phyloP scores from a whole-genome alignment of 1,140 invertebrate genomes.

The Cyclina sinensis region DNA sequence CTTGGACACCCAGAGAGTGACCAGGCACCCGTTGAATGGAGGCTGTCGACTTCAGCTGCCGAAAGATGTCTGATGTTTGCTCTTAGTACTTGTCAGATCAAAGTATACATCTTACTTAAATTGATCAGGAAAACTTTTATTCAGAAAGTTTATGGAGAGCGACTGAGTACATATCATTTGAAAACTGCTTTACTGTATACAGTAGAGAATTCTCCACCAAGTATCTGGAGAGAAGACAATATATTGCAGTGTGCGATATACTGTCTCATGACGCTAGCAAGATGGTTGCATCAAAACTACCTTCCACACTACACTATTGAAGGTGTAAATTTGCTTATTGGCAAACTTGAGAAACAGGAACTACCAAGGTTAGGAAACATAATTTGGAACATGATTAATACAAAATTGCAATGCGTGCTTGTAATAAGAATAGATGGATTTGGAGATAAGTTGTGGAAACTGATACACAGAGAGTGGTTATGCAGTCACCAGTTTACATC shows the following conservation, averaged over 20 bases:
- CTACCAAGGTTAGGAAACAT: background rate
- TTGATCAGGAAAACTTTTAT: background rate
- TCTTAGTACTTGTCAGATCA: background rate
- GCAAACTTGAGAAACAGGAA: background rate
- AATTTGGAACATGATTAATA: background rate
- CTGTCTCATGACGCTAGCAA: slow-evolving; percentile 14
- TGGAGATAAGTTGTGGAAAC: background rate
- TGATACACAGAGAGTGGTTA: background rate
- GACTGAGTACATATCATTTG: slow-evolving; percentile 5
- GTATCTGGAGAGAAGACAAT: background rate
- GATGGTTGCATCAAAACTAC: background rate
- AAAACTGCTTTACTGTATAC: background rate
- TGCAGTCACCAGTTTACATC: too few relatives aligned
- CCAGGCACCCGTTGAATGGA: background rate
- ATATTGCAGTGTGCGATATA: background rate
- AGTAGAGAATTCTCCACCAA: background rate
- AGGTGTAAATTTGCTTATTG: slow-evolving; percentile 1
- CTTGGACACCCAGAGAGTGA: background rate
- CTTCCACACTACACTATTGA: background rate
- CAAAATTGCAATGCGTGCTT: background rate
- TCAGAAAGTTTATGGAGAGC: background rate
- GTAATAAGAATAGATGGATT: background rate
- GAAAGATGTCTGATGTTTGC: background rate
- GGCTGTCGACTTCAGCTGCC: background rate
- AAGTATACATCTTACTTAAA: background rate